A percentile compares a stretch with the other conserved stretches of the same genome.
Conservation (phyloP, 2,888 invertebrate species). For the Drosophila hamatofila region DNA sequence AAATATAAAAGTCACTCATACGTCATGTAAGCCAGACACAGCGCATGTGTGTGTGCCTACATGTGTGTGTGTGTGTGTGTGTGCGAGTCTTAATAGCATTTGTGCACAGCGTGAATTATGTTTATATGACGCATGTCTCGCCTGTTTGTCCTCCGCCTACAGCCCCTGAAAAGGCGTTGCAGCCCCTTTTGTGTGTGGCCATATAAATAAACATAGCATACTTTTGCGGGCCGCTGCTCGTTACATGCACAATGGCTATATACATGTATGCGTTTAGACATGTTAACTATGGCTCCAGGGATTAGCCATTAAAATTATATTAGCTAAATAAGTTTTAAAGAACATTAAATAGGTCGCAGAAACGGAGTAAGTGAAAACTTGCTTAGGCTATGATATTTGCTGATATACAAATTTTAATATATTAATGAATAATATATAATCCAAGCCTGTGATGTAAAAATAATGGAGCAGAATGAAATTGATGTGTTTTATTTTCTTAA, state of each 20-base stretch:
- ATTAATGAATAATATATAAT: too few relatives aligned
- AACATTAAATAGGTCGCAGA: not conserved
- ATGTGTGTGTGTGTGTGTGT: conserved; percentile 17
- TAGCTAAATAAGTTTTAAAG: not conserved
- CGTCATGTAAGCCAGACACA: conserved; percentile 55
- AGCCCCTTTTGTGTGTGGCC: conserved; percentile 29
- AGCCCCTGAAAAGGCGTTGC: conserved; percentile 4
- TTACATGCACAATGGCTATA: conserved; percentile 31
- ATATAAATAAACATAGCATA: conserved; percentile 62
- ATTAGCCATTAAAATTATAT: not conserved
- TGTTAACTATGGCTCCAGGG: conserved; percentile 10
- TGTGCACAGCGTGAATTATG: conserved; percentile 67
- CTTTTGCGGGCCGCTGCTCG: conserved; percentile 50
- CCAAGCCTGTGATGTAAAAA: too few relatives aligned
- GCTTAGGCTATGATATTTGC: not conserved
- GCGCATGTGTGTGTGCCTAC: conserved; percentile 1
- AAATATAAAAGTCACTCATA: conserved; percentile 82
- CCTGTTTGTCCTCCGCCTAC: conserved; percentile 7
- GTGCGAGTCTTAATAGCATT: conserved; percentile 64
- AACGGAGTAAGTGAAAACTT: not conserved
- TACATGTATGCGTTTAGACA: not conserved
- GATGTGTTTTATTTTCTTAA: too few relatives aligned
- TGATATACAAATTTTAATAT: not conserved
- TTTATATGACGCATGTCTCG: conserved; percentile 57
- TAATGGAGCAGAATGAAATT: too few relatives aligned